Evolutionary conservation across 1,140 invertebrate species (phyloP).

Genomic region (Dufourea novaeangliae): DNA sequence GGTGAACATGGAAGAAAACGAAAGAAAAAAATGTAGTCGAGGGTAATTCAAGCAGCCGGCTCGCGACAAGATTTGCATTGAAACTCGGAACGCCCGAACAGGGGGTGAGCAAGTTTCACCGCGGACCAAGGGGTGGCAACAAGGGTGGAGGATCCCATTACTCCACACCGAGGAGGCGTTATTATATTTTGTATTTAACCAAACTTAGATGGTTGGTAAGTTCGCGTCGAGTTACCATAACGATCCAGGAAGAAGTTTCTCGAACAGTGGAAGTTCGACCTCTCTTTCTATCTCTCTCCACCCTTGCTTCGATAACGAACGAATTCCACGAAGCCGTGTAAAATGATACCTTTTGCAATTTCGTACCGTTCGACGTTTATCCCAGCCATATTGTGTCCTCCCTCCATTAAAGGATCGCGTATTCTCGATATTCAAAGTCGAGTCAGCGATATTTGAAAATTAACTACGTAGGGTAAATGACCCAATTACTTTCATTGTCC

Average conservation of each 20-base stretch:
- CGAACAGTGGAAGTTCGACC: not conserved
- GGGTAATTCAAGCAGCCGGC: slow-evolving; percentile 1
- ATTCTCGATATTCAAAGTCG: no score
- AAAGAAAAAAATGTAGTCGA: not conserved
- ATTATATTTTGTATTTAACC: slow-evolving; percentile 68
- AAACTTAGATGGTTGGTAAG: slow-evolving; percentile 58
- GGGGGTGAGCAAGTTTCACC: slow-evolving; percentile 44
- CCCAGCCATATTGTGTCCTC: no score
- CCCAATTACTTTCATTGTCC: no score
- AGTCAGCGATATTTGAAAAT: no score
- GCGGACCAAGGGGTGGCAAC: slow-evolving; percentile 8
- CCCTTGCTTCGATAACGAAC: not conserved
- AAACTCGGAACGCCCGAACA: slow-evolving; percentile 38
- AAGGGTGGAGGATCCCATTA: slow-evolving; percentile 51
- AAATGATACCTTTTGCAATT: slow-evolving; percentile 11
- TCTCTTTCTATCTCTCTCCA: not conserved
- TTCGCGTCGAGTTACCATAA: slow-evolving; percentile 33
- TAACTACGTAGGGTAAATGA: no score
- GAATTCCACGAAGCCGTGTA: slow-evolving; percentile 11
- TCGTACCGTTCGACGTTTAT: not conserved
- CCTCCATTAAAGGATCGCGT: not conserved
- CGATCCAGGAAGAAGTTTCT: slow-evolving; percentile 42
- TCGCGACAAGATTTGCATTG: slow-evolving; percentile 58
- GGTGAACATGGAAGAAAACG: not conserved
- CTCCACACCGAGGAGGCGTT: slow-evolving; percentile 37